phyloP scores from a whole-genome alignment of 2,113 vertebrate genomes.

The Cynoglossus semilaevis region DNA sequence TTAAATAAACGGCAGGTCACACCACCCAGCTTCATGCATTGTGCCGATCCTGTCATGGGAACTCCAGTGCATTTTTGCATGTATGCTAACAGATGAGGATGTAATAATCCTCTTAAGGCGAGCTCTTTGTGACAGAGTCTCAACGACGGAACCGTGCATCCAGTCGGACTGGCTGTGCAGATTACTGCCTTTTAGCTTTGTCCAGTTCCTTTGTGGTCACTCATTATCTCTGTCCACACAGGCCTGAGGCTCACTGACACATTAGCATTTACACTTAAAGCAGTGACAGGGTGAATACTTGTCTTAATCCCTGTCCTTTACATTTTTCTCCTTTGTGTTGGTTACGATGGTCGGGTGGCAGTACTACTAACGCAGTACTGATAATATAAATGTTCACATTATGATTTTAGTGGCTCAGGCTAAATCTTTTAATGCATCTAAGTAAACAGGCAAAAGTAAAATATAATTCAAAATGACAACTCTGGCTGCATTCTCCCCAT shows the following conservation, averaged over 20 bases:
- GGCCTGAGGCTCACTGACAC: conserved; percentile 16
- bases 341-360: not conserved
- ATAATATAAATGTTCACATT: too few species aligned
- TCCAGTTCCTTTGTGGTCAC: conserved; percentile 25
- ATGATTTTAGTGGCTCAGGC: too few species aligned
- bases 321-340: not conserved
- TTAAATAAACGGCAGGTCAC: too few species aligned
- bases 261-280: conserved; percentile 7
- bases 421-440: too few species aligned
- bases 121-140: conserved; percentile 49
- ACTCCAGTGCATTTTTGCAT: conserved; percentile 39
- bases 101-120: conserved; percentile 67
- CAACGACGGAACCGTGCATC: conserved; percentile 44
- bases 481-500: too few species aligned
- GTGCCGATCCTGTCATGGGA: conserved; percentile 21
- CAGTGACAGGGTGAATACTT: not conserved
- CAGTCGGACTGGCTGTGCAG: conserved; percentile 55
- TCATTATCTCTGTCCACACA: conserved; percentile 26
- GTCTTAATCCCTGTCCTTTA: conserved; percentile 1
- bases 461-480: too few species aligned
- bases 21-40: conserved; percentile 9
- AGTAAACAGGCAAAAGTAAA: too few species aligned
- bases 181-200: conserved; percentile 40
- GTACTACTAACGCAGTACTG: too few species aligned
- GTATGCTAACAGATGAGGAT: conserved; percentile 44